A percentile compares a stretch with the other conserved stretches of the same genome.
phyloP scores from a whole-genome alignment of 2,888 invertebrate species.

The Hyalella azteca region DNA sequence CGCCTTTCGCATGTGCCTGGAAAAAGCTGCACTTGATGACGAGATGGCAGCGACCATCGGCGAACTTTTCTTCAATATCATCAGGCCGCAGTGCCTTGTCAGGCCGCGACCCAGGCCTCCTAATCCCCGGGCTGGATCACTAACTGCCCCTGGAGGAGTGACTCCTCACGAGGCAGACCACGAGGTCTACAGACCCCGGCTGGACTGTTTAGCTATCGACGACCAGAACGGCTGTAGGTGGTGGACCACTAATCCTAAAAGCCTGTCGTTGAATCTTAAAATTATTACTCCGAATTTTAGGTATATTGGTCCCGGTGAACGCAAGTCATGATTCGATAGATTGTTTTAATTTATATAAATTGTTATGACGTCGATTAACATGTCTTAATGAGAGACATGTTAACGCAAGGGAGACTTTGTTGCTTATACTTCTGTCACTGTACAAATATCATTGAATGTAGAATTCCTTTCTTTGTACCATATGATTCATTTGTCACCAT shows the following conservation, averaged over 20 bases:
- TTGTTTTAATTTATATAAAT: no score
- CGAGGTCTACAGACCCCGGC: conserved; percentile 17
- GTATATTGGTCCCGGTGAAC: background rate
- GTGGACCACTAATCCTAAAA: conserved; percentile 9
- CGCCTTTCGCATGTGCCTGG: conserved; percentile 80
- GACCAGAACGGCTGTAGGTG: background rate
- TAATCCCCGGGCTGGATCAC: background rate
- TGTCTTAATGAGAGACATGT: no score
- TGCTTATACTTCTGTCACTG: no score
- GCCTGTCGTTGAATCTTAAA: background rate
- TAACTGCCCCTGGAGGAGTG: background rate
- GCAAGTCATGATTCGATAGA: background rate
- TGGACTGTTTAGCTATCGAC: conserved; percentile 6
- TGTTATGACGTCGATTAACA: no score
- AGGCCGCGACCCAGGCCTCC: background rate
- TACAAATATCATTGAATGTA: no score
- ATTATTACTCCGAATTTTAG: conserved; percentile 6
- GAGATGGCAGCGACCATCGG: conserved; percentile 65
- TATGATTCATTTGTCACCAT: no score
- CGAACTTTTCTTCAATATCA: conserved; percentile 75
- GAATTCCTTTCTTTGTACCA: no score
- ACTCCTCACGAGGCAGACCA: background rate
- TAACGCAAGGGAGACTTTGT: no score
- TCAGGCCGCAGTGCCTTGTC: conserved; percentile 74
- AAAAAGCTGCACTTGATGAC: conserved; percentile 66